A percentile compares a stretch with the other conserved stretches of the same genome.
These are phyloP conservation scores for Megalurothrips usitatus DNA, from an alignment of 2,888 invertebrate species.

Conservation along the genomic window DNA sequence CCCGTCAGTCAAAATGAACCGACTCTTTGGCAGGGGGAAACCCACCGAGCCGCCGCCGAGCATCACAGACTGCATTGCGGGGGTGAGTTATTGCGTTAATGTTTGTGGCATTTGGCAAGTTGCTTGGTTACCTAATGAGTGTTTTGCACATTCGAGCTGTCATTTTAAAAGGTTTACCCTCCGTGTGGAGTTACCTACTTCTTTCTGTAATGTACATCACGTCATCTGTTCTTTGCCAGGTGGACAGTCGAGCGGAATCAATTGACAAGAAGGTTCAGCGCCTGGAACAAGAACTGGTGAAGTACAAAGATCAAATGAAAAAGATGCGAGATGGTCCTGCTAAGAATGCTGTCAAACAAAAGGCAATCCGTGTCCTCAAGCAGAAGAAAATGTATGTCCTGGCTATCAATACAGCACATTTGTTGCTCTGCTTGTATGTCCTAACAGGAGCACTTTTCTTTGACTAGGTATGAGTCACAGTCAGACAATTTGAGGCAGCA, in stretches of 20 bases:
- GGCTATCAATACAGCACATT: not conserved
- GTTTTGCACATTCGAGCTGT: not conserved
- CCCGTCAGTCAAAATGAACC: not conserved
- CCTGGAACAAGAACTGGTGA: slow-evolving; percentile 83
- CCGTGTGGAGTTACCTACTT: not conserved
- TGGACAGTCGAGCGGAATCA: slow-evolving; percentile 65
- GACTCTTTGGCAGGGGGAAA: not conserved
- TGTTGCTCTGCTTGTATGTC: not conserved
- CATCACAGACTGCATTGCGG: not conserved
- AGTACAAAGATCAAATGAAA: slow-evolving; percentile 95
- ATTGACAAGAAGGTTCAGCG: slow-evolving; percentile 90
- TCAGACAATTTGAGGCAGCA: slow-evolving; percentile 85
- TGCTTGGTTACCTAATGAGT: not conserved
- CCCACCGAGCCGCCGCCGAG: not conserved
- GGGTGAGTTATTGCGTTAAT: not conserved
- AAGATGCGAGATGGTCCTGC: slow-evolving; percentile 99
- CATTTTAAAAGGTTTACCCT: not conserved
- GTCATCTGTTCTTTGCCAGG: not conserved
- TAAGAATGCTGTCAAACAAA: slow-evolving; percentile 94
- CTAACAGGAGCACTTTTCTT: not conserved
- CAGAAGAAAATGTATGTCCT: slow-evolving; percentile 78
- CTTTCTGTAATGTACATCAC: not conserved
- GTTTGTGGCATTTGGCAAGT: not conserved
- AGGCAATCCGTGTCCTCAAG: slow-evolving; percentile 89
- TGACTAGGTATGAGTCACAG: slow-evolving; percentile 68